Evolutionary conservation across 1,140 invertebrate species (phyloP).

Genomic region (Helicoverpa armigera): DNA sequence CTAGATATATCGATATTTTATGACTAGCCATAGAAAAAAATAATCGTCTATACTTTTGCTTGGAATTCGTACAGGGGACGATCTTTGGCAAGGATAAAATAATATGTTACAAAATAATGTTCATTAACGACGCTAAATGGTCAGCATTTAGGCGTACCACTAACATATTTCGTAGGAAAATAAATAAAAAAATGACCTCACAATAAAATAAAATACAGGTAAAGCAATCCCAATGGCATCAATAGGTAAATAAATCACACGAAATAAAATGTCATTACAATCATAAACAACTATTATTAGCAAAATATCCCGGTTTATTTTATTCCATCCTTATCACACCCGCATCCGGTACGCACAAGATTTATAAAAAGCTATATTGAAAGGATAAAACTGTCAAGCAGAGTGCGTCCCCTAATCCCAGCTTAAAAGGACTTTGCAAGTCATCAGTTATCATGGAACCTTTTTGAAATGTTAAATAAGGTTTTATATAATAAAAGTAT

Average conservation of each 20-base stretch:
- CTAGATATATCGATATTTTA: neutral
- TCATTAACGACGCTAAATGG: too few species aligned
- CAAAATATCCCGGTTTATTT: neutral
- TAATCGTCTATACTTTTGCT: too few species aligned
- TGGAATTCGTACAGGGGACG: too few species aligned
- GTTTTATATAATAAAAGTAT: constrained; percentile 31
- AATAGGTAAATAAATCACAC: neutral
- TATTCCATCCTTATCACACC: neutral
- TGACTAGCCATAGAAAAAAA: too few species aligned
- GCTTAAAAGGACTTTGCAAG: constrained; percentile 33
- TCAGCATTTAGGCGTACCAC: too few species aligned
- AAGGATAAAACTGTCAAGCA: constrained; percentile 42
- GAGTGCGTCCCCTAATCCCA: constrained; percentile 36
- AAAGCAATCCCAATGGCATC: too few species aligned
- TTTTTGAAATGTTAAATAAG: constrained; percentile 41
- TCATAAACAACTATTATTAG: neutral
- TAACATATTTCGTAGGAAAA: too few species aligned
- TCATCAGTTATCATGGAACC: constrained; percentile 44
- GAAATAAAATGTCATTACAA: neutral
- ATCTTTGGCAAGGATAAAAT: too few species aligned
- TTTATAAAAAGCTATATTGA: constrained; percentile 41
- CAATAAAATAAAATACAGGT: too few species aligned
- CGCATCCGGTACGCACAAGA: neutral
- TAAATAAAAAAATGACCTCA: too few species aligned
- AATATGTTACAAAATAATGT: too few species aligned